Conservation (phyloP, 2,113 vertebrate genomes). For the Tupaia chinensis region DNA sequence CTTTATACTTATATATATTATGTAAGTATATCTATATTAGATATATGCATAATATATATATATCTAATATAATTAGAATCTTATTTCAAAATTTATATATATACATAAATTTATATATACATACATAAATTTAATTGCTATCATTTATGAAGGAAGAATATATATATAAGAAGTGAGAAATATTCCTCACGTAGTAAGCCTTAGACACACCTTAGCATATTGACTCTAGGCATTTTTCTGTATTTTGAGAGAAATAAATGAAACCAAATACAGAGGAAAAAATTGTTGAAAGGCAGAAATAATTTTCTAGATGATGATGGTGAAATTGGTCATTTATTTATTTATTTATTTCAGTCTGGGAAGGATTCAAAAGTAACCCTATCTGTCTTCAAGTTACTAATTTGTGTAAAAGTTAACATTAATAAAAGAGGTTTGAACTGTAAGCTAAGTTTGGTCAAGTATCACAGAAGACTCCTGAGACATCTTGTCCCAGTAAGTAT, state of each 20-base stretch:
- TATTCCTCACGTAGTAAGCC: not conserved
- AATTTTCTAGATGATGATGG: not conserved
- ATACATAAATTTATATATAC: too few relatives aligned
- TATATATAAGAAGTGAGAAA: not conserved
- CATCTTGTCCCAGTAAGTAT: fast-evolving
- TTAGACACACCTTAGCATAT: not conserved
- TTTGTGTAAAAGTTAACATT: conserved; percentile 3
- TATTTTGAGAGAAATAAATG: conserved; percentile 41
- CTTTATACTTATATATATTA: too few relatives aligned
- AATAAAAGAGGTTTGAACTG: conserved; percentile 3
- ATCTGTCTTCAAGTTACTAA: conserved; percentile 30
- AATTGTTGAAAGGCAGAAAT: not conserved
- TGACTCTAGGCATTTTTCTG: not conserved
- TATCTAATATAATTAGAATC: too few relatives aligned
- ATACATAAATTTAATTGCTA: not conserved
- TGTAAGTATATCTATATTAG: too few relatives aligned
- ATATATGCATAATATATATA: too few relatives aligned
- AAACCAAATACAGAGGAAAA: not conserved
- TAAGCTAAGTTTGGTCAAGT: not conserved
- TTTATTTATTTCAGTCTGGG: not conserved
- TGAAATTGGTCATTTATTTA: not conserved
- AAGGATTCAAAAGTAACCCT: not conserved
- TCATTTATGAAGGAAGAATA: not conserved
- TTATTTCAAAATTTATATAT: too few relatives aligned
- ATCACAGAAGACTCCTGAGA: not conserved